A percentile compares a stretch with the other conserved stretches of the same genome.
phyloP scores from a whole-genome alignment of 2,797 vertebrate genomes.

The Pangasius mekongensis region DNA sequence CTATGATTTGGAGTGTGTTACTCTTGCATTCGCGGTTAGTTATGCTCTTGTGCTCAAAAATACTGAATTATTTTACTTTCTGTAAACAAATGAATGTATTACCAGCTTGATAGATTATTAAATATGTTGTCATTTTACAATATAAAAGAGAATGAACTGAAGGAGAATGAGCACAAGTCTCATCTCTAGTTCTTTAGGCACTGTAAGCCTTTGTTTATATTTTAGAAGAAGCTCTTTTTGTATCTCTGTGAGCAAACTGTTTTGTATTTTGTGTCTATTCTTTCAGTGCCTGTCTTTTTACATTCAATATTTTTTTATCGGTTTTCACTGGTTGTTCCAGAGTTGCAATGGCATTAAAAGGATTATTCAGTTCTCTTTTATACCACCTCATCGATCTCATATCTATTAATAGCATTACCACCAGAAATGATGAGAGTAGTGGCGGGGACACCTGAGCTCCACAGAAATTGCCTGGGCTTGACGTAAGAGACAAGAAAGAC shows the following conservation, averaged over 20 bases:
- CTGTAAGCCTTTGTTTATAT: constrained; percentile 36
- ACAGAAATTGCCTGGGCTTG: neutral
- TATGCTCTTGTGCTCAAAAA: constrained; percentile 20
- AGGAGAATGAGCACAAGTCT: constrained; percentile 25
- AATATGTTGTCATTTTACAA: constrained; percentile 15
- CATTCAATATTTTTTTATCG: constrained; percentile 47
- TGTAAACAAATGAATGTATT: constrained; percentile 38
- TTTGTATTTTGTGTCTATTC: constrained; percentile 41
- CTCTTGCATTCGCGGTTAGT: neutral
- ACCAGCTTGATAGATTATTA: constrained; percentile 9
- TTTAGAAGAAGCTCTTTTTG: constrained; percentile 27
- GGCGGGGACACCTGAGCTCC: constrained; percentile 33
- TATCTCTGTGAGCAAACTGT: constrained; percentile 42
- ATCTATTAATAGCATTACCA: constrained; percentile 40
- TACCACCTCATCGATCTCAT: constrained; percentile 29
- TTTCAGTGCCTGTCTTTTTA: constrained; percentile 51
- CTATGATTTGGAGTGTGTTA: neutral
- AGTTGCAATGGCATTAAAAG: neutral
- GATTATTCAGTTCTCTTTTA: constrained; percentile 7
- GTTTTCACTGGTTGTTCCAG: constrained; percentile 18
- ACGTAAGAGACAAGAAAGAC: constrained; percentile 6
- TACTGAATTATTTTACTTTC: constrained; percentile 14
- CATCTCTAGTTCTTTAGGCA: constrained; percentile 19
- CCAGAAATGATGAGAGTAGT: constrained; percentile 23
- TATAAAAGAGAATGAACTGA: constrained; percentile 3